Evolutionary conservation across 2,888 invertebrate species (phyloP), one percentile per base, ranked within the genome.

Genomic region (Platycheirus albimanus): DNA sequence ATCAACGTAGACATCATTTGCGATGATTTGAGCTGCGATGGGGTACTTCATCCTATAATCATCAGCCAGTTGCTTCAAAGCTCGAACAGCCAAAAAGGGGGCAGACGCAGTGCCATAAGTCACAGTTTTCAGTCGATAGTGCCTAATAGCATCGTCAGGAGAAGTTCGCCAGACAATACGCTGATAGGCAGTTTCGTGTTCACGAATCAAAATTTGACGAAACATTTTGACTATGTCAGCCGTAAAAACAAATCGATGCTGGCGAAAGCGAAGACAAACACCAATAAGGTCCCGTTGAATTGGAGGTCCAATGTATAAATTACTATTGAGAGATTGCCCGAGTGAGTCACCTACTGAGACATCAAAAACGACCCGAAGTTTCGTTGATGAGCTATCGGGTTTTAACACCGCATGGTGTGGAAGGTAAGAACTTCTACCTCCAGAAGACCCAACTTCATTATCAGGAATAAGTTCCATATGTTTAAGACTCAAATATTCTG

Each of bases 171-270:
- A 77, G 0, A 52, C 54, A 15, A 77, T 70, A 13, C 69, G 61
- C 4, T 77, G 63, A 11, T 36, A 76, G 15, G 61, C 52, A 7
- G 24, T 36, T n/a, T 76, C 13, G 1, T 3, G 3, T 0, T 69
- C 36, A n/a, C n/a, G 24, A 15, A 69, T 24, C 54, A 13, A 63
- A 11, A 76, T 77, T 11, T 69, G 61, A 10, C 54, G 63, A 41
- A 75, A 75, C 51, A 75, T 66, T 49, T 74, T 56, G 10, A 49
- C 41, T 24, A 67, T 49, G 17, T 75, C 66, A 11, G 76, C 76
- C 8, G 61, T 69, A 43, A 76, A 69, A 5, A 61, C 67, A 28
- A 24, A 69, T 15, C 36, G 20, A 64, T 77, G 70, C 15, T 64
- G 63, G 6, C 77, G 63, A 54, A 74, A 76, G 3, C 54, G 45